Evolutionary conservation across 2,113 vertebrate species (phyloP).

Genomic region (Bambusicola thoracicus): DNA sequence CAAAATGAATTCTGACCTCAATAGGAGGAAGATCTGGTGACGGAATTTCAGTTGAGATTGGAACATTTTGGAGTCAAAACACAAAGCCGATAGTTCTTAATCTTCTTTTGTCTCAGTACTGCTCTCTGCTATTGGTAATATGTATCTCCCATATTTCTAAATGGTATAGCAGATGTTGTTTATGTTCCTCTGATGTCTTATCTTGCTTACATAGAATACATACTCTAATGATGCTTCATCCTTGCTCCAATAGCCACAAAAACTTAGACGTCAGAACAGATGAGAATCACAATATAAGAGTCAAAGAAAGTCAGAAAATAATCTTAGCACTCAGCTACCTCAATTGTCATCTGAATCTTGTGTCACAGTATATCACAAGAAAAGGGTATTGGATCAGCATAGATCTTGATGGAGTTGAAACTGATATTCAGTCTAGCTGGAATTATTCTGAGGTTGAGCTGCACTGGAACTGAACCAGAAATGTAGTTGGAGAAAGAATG

Average conservation of each 20-base stretch:
- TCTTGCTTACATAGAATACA: neutral
- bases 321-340: neutral
- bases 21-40: neutral
- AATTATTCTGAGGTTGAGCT: neutral
- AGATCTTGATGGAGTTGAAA: conserved; percentile 7
- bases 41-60: neutral
- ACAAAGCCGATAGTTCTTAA: neutral
- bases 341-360: neutral
- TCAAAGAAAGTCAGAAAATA: neutral
- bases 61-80: neutral
- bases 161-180: neutral
- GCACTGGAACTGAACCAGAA: conserved; percentile 16
- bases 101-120: neutral
- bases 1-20: neutral
- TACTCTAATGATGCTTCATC: neutral
- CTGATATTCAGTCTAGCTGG: neutral
- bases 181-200: neutral
- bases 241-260: neutral
- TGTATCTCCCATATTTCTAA: neutral
- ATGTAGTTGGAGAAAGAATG: conserved; percentile 1
- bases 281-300: neutral
- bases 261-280: neutral
- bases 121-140: neutral
- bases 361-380: neutral
- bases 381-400: neutral